These are phyloP conservation scores for Rhinogobius similis DNA, from an alignment of 2,113 vertebrate genomes.

Conservation along the genomic window DNA sequence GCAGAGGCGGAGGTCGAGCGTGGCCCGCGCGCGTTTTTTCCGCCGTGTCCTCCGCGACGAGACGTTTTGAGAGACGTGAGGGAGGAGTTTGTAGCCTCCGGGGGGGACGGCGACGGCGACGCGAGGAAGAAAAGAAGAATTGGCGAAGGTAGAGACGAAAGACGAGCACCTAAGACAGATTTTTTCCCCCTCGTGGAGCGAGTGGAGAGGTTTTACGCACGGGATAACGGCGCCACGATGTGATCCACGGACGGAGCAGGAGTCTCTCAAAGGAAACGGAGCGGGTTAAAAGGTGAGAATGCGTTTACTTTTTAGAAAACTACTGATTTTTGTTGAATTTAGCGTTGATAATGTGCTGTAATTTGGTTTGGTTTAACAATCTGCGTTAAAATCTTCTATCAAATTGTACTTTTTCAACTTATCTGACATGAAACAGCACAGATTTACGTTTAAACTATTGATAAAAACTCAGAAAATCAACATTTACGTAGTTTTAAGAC, in stretches of 20 bases:
- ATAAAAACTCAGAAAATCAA: not conserved
- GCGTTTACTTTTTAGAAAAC: not conserved
- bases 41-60: not conserved
- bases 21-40: not conserved
- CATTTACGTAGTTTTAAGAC: not conserved
- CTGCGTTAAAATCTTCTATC: too few species aligned
- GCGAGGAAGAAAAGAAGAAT: not conserved
- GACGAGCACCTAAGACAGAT: not conserved
- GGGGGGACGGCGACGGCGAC: not conserved
- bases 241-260: not conserved
- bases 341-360: not conserved
- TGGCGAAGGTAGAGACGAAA: not conserved
- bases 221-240: not conserved
- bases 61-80: not conserved
- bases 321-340: not conserved
- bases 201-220: not conserved
- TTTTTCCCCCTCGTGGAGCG: too few species aligned
- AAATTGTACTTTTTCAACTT: not conserved
- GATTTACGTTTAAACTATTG: too few species aligned
- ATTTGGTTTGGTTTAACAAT: not conserved
- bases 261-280: not conserved
- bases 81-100: constrained; percentile 3
- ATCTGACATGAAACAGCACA: not conserved
- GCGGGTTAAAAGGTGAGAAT: not conserved
- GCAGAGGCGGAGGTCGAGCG: not conserved